These are phyloP conservation scores for Drosophila ochracea DNA, from an alignment of 2,888 invertebrate species.

Conservation along the genomic window DNA sequence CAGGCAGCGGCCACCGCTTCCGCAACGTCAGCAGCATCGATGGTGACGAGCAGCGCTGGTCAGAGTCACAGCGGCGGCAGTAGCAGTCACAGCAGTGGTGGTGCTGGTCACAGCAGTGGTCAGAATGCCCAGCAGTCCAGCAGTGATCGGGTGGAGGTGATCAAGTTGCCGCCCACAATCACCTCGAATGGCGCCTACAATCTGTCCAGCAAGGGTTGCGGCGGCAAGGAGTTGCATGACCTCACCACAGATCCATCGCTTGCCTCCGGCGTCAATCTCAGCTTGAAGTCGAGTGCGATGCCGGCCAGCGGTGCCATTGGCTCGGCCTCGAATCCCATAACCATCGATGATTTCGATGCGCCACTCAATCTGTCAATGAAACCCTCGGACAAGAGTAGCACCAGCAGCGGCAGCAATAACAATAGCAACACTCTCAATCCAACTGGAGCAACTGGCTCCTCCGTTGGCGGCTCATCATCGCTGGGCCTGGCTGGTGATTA, in stretches of 20 bases:
- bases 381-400: constrained; percentile 85
- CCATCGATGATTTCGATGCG: constrained; percentile 89
- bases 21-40: constrained; percentile 27
- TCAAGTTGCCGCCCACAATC: constrained; percentile 91
- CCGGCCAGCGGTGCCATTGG: constrained; percentile 66
- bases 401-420: constrained; percentile 29
- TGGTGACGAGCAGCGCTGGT: constrained; percentile 47
- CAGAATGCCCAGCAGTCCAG: constrained; percentile 58
- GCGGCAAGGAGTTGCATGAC: constrained; percentile 82
- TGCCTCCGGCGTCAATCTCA: constrained; percentile 83
- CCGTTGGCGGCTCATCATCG: neutral
- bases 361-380: constrained; percentile 94
- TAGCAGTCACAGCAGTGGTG: constrained; percentile 5
- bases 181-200: constrained; percentile 86
- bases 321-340: constrained; percentile 83
- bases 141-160: constrained; percentile 92
- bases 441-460: neutral
- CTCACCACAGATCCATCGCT: constrained; percentile 78
- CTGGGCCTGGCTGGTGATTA: constrained; percentile 61
- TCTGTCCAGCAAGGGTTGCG: constrained; percentile 82
- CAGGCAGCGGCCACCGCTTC: constrained; percentile 31
- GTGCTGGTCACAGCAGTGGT: constrained; percentile 9
- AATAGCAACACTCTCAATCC: constrained; percentile 31
- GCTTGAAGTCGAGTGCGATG: constrained; percentile 77
- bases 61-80: constrained; percentile 40